phyloP scores from a whole-genome alignment of 23 tunicate genomes.

The Ascidia mentula region DNA sequence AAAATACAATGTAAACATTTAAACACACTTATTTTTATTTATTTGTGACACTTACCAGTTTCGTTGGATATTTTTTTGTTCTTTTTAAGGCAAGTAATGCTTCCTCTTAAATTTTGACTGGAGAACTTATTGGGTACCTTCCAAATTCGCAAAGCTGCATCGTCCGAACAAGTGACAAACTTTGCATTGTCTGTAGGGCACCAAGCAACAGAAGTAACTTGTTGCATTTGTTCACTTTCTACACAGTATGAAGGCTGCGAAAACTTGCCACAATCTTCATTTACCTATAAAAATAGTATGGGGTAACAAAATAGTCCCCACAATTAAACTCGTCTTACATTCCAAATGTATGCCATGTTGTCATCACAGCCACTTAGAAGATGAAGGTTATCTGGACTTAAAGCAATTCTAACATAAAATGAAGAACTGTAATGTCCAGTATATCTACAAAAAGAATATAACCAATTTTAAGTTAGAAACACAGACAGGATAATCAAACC shows the following conservation, averaged over 20 bases:
- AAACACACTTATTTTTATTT: too few relatives aligned
- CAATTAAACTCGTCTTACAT: constrained; percentile 24
- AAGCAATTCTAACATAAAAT: constrained; percentile 62
- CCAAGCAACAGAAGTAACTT: constrained; percentile 86
- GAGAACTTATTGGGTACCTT: constrained; percentile 14
- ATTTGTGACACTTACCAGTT: too few relatives aligned
- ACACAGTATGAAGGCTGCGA: constrained; percentile 15
- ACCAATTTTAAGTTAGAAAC: not conserved
- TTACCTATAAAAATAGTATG: too few relatives aligned
- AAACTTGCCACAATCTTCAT: not conserved
- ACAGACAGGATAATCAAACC: not conserved
- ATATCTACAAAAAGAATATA: constrained; percentile 55
- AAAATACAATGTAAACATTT: too few relatives aligned
- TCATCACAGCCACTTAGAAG: constrained; percentile 76
- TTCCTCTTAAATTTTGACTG: too few relatives aligned
- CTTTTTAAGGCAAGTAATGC: too few relatives aligned
- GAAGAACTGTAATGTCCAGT: constrained; percentile 66
- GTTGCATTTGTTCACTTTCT: constrained; percentile 54
- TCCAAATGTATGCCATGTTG: constrained; percentile 80
- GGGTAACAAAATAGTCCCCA: not conserved
- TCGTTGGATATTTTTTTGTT: too few relatives aligned
- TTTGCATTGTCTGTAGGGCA: constrained; percentile 48
- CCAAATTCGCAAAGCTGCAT: constrained; percentile 74
- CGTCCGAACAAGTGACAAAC: constrained; percentile 89
- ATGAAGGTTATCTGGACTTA: constrained; percentile 78